These are phyloP conservation scores for Theristus sp. DNA, from an alignment of 2,888 invertebrate genomes.

Conservation along the genomic window DNA sequence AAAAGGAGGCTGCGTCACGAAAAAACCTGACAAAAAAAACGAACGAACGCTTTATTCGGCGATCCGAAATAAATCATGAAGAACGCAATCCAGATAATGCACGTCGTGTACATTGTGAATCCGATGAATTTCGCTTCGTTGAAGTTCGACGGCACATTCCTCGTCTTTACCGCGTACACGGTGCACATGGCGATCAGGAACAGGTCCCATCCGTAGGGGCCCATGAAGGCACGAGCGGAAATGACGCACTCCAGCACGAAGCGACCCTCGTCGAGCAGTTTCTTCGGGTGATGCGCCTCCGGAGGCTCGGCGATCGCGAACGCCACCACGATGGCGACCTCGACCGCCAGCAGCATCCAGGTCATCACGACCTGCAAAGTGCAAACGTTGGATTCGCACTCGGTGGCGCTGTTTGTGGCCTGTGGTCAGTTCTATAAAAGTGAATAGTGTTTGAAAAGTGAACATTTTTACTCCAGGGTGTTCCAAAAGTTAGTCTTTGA, in stretches of 20 bases:
- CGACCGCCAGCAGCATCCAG: constrained; percentile 61
- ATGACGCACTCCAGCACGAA: neutral
- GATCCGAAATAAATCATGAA: constrained; percentile 89
- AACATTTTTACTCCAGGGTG: too few relatives aligned
- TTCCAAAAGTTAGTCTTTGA: too few relatives aligned
- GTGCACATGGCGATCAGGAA: constrained; percentile 61
- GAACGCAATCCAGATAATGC: constrained; percentile 92
- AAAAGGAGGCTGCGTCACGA: neutral
- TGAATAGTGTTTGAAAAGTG: too few relatives aligned
- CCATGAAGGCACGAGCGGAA: constrained; percentile 44
- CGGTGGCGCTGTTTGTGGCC: neutral
- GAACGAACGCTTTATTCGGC: constrained; percentile 28
- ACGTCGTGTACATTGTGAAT: constrained; percentile 98
- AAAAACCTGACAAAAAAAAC: neutral
- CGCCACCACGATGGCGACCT: constrained; percentile 50
- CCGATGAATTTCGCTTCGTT: constrained; percentile 53
- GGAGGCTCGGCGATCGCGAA: constrained; percentile 43
- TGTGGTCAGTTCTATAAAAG: too few relatives aligned
- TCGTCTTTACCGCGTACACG: constrained; percentile 76
- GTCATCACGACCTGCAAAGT: constrained; percentile 53
- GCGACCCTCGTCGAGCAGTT: neutral
- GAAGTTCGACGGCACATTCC: constrained; percentile 94
- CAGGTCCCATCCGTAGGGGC: constrained; percentile 57
- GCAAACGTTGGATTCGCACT: neutral
- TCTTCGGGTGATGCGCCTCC: constrained; percentile 15